Percentiles rank a stretch among this genome's conserved stretches.
These are phyloP conservation scores for Nothobranchius kuhntae DNA, from an alignment of 2,113 vertebrate species.

Conservation along the genomic window DNA sequence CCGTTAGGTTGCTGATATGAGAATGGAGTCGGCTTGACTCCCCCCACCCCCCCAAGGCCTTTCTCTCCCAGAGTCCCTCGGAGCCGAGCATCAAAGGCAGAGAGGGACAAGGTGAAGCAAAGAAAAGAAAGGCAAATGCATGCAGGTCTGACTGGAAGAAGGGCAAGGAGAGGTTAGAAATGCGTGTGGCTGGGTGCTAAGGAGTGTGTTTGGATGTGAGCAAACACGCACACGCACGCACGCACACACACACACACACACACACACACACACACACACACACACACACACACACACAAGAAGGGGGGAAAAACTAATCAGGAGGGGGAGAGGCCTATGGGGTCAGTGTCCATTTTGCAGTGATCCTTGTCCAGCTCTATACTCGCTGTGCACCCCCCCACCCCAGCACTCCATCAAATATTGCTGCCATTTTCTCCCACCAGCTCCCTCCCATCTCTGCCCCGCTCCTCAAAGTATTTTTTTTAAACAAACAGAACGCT, in stretches of 20 bases:
- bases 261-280: neutral
- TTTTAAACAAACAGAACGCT: conserved; percentile 38
- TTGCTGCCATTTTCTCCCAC: conserved; percentile 30
- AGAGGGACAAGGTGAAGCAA: conserved; percentile 41
- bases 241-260: neutral
- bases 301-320: neutral
- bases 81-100: conserved; percentile 65
- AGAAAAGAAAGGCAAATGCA: neutral
- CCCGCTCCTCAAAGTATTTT: conserved; percentile 23
- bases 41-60: conserved; percentile 11
- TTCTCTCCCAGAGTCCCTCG: conserved; percentile 50
- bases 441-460: conserved; percentile 13
- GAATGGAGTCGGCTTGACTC: conserved; percentile 45
- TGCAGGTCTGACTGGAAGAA: neutral
- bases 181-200: conserved; percentile 36
- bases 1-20: conserved; percentile 55
- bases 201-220: conserved; percentile 10
- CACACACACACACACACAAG: neutral
- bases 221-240: conserved; percentile 2
- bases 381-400: conserved; percentile 27
- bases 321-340: conserved; percentile 33
- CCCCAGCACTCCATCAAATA: conserved; percentile 15
- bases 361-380: conserved; percentile 51
- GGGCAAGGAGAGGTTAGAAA: neutral
- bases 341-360: conserved; percentile 47